These are phyloP conservation scores for Acholoe squamosa DNA, from an alignment of 2,888 invertebrate species.

Conservation along the genomic window DNA sequence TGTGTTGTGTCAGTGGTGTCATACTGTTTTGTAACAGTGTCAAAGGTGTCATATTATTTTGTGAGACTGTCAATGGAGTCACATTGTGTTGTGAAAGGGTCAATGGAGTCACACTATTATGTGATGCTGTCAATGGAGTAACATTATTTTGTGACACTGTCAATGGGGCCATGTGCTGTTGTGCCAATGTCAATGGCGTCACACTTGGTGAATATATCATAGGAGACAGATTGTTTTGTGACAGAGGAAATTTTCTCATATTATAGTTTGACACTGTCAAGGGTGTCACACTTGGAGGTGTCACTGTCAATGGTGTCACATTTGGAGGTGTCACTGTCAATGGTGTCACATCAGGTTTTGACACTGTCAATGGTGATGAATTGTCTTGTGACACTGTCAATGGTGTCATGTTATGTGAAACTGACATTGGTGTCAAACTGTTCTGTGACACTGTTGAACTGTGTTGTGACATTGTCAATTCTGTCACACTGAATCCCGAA, in stretches of 20 bases:
- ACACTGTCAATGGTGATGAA: not conserved
- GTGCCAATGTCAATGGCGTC: not conserved
- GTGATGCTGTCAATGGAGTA: not conserved
- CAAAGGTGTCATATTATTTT: not conserved
- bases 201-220: too few relatives aligned
- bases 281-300: too few relatives aligned
- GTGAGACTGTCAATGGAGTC: not conserved
- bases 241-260: not conserved
- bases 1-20: not conserved
- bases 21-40: not conserved
- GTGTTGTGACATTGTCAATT: not conserved
- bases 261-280: not conserved
- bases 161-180: not conserved
- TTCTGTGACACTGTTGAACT: not conserved
- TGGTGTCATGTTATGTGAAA: not conserved
- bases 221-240: not conserved
- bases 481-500: not conserved
- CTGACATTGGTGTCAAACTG: not conserved
- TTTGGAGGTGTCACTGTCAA: not conserved
- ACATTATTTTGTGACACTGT: not conserved
- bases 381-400: not conserved
- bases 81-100: not conserved
- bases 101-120: not conserved
- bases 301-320: not conserved
- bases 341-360: not conserved